phyloP scores from a whole-genome alignment of 2,888 invertebrate genomes.

The Polymixis flavicincta region DNA sequence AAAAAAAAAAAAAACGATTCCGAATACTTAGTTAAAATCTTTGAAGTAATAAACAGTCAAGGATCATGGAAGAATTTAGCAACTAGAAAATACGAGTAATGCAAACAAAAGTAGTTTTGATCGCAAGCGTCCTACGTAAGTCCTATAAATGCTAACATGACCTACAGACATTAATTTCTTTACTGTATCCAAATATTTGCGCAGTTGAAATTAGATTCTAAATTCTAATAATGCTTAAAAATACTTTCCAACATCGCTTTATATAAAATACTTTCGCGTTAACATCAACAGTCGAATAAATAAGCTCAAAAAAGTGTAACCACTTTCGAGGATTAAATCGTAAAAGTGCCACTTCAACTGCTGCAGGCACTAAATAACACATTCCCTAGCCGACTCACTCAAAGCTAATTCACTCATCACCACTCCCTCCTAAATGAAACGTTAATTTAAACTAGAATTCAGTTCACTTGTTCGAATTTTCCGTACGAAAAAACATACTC shows the following conservation, averaged over 20 bases:
- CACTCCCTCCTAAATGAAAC: slow-evolving; percentile 40
- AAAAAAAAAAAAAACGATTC: neutral
- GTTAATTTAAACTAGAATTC: slow-evolving; percentile 56
- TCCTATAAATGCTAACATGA: slow-evolving; percentile 7
- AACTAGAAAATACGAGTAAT: slow-evolving; percentile 8
- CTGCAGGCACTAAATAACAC: slow-evolving; percentile 36
- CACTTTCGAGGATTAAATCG: slow-evolving; percentile 16
- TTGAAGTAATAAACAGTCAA: neutral
- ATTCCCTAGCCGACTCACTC: slow-evolving; percentile 20
- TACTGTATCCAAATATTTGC: slow-evolving; percentile 9
- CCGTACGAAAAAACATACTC: slow-evolving; percentile 52
- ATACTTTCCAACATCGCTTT: neutral
- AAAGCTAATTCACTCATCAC: slow-evolving; percentile 34
- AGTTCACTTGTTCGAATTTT: slow-evolving; percentile 59
- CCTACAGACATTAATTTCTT: neutral
- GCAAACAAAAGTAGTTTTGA: too few species aligned
- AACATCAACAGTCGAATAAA: slow-evolving; percentile 1
- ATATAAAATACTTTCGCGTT: neutral
- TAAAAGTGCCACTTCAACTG: slow-evolving; percentile 21
- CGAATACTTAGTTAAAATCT: neutral
- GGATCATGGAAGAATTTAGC: neutral
- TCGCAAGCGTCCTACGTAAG: too few species aligned
- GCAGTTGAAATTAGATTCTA: neutral
- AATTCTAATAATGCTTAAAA: neutral
- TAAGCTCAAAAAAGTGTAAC: slow-evolving; percentile 8